Conservation (phyloP, 2,797 vertebrate species). For the Parambassis ranga region DNA sequence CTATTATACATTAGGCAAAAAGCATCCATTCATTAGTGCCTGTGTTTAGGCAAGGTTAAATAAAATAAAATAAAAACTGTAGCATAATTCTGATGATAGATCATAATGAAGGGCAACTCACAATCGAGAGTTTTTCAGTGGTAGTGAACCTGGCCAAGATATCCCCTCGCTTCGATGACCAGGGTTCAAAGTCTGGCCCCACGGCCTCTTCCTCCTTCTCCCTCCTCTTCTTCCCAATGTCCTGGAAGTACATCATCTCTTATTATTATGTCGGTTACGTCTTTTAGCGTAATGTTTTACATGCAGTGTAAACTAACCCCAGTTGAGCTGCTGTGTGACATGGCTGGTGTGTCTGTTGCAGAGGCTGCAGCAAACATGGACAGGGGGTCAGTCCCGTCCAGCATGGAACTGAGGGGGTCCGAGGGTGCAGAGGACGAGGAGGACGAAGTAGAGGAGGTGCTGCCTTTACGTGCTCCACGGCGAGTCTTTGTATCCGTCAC, state of each 20-base stretch:
- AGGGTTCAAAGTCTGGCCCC: slow-evolving; percentile 91
- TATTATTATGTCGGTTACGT: not conserved
- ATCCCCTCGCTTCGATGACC: slow-evolving; percentile 90
- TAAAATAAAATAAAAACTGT: no score
- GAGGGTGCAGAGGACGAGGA: slow-evolving; percentile 87
- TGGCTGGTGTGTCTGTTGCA: slow-evolving; percentile 46
- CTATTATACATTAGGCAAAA: no score
- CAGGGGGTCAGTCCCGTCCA: slow-evolving; percentile 94
- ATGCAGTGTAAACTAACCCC: slow-evolving; percentile 61
- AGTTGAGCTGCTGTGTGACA: slow-evolving; percentile 67
- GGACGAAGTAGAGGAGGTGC: slow-evolving; percentile 89
- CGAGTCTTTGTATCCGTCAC: slow-evolving; percentile 92
- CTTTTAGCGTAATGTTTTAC: not conserved
- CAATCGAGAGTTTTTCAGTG: slow-evolving; percentile 96
- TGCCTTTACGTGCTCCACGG: slow-evolving; percentile 89
- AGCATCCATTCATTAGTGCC: no score
- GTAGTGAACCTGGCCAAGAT: slow-evolving; percentile 96
- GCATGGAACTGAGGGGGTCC: slow-evolving; percentile 91
- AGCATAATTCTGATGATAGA: not conserved
- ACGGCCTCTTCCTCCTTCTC: slow-evolving; percentile 87
- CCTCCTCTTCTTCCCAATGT: slow-evolving; percentile 82
- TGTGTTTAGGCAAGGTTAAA: no score
- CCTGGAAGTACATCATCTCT: slow-evolving; percentile 71
- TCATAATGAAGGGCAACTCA: slow-evolving; percentile 72
- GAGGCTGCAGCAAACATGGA: slow-evolving; percentile 90